Evolutionary conservation across 2,113 vertebrate species (phyloP).

Genomic region (Plotosus lineatus): DNA sequence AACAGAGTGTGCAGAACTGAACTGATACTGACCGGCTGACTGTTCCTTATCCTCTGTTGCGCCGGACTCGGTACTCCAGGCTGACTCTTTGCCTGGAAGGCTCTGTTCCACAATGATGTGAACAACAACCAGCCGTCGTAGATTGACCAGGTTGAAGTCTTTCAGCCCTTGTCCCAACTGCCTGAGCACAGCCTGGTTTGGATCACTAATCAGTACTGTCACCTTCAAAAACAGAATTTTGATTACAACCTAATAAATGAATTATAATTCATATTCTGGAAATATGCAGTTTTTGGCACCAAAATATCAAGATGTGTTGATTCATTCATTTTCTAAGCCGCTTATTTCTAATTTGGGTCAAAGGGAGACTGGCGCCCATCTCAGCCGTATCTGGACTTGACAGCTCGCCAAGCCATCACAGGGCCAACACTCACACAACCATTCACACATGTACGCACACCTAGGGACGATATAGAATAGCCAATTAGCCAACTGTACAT

Average conservation of each 20-base stretch:
- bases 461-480: no score
- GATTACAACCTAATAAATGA: not conserved
- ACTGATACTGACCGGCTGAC: conserved; percentile 55
- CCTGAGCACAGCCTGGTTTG: conserved; percentile 70
- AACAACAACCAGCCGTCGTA: conserved; percentile 81
- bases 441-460: no score
- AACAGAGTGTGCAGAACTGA: not conserved
- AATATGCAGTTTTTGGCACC: not conserved
- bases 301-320: not conserved
- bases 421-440: no score
- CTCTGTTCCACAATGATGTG: conserved; percentile 67
- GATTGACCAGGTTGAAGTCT: conserved; percentile 73
- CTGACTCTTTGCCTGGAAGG: conserved; percentile 49
- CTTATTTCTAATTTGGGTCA: no score
- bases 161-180: conserved; percentile 79
- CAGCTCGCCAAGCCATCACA: no score
- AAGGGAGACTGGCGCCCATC: no score
- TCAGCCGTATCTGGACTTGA: no score
- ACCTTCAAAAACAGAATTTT: conserved; percentile 70
- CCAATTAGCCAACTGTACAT: no score
- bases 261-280: not conserved
- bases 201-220: conserved; percentile 82
- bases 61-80: conserved; percentile 52
- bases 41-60: conserved; percentile 55
- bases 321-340: no score